phyloP scores from a whole-genome alignment of 2,113 vertebrate species.

The Physeter macrocephalus region DNA sequence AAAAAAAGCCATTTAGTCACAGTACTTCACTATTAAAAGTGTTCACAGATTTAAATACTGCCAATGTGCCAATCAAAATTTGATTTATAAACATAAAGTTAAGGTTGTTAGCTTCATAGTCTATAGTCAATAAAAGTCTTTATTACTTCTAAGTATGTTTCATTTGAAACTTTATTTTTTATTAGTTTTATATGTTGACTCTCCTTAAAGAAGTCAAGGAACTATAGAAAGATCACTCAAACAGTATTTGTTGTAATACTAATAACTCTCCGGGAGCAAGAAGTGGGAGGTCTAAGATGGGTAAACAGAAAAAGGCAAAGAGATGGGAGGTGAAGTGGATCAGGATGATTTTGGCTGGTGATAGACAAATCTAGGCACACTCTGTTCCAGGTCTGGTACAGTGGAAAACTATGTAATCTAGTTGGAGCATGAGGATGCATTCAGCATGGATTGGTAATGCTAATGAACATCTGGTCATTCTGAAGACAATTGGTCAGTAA shows the following conservation, averaged over 20 bases:
- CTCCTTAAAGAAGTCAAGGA: background rate
- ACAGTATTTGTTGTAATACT: background rate
- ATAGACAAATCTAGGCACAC: background rate
- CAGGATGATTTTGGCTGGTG: background rate
- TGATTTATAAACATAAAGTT: constrained; percentile 71
- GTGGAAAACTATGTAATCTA: background rate
- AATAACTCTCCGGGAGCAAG: background rate
- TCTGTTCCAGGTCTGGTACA: background rate
- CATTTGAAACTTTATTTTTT: constrained; percentile 32
- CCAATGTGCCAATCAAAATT: constrained; percentile 79
- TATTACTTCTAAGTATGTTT: constrained; percentile 8
- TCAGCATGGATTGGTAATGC: background rate
- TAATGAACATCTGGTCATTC: background rate
- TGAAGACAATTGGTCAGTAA: background rate
- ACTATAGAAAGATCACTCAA: constrained; percentile 18
- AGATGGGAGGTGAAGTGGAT: background rate
- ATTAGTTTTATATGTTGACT: constrained; percentile 34
- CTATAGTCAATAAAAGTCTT: constrained; percentile 28
- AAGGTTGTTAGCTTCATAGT: constrained; percentile 59
- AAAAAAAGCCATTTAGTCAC: constrained; percentile 82
- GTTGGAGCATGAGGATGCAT: background rate
- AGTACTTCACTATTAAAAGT: constrained; percentile 80
- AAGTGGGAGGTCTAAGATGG: background rate
- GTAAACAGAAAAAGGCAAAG: constrained; percentile 5
- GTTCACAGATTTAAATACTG: constrained; percentile 78